Base-by-base conservation (phyloP, 2,888 invertebrate species). In the Cephus rjabovi region DNA sequence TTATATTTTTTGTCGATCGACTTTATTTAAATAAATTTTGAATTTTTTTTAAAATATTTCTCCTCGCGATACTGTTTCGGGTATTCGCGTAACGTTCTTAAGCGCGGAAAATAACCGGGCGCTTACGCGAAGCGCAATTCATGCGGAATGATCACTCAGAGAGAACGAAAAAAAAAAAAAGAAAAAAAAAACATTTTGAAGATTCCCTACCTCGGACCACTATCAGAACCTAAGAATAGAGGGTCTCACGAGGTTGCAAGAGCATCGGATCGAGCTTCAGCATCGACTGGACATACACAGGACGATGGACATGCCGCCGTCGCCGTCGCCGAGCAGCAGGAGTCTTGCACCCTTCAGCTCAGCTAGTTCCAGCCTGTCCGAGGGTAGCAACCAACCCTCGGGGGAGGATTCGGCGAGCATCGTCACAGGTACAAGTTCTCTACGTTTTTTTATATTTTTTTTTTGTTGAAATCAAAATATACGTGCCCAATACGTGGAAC, bases 241-340 rank as follows among this genome's bases (percentile, higher is more conserved):
- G 87, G 91, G 91, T 71, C 87, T 91, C 80, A 90, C 91, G 86
- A 90, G 91, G 88, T 89, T 91, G 76, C 91, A 91, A 87, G 91
- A 91, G 86, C 91, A 91, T 82, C 89, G 91, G 81, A 87, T 91
- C 84, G 91, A 91, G 88, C 86, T 91, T 78, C 91, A 91, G 81
- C 91, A 91, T 79, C 90, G 91, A 83, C 86, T 91, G 84, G 91
- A 91, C 86, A 87, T 90, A 84, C 91, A 90, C 82, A 86, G 93
- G 93, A 79, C 92, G 91, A 85, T 92, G 93, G 91, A 93, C 92
- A 91, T 93, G 92, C 94, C 96, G 87, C 96, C 96, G 83, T 96
- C 96, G 87, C 97, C 97, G 78, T 97, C 97, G 93, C 97, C 97
- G 87, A 96, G 97, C 89, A 96, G 96, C 92, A 94, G 97, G 85